Evolutionary conservation across 2,888 invertebrate genomes (phyloP), one percentile per base, ranked within the genome.

Genomic region (Eucriotettix oculatus): DNA sequence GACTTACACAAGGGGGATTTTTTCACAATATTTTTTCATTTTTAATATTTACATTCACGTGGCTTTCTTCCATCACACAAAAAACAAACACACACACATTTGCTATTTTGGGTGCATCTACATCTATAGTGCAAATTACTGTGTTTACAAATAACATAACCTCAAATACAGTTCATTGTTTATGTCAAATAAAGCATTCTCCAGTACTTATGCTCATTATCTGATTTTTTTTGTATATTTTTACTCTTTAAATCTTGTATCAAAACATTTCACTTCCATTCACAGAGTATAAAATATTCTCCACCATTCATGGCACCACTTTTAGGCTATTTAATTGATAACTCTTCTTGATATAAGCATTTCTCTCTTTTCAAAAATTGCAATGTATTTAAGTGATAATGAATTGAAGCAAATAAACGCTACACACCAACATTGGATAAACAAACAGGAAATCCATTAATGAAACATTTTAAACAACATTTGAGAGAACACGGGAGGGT

Each of bases 261-360:
- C 63, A 64, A 64, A 64, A 64, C 61, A 48, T 60, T 62, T 59
- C 63, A 62, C 59, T 64, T 61, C 62, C 64, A 63, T 61, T 64
- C 64, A 64, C 62, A 63, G 58, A 61, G 63, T 64, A 64, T 60
- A 64, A 64, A 64, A 64, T 64, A 63, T 64, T 58, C 63, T 60
- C 53, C 61, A 63, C 63, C 60, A 61, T 62, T 63, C 44, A 57
- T 59, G 53, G 57, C 59, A 58, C 44, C 59, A 59, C 54, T 54
- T 57, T 62, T 62, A 62, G 61, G 61, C 59, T 62, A 62, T 62
- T 53, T 56, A 58, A 57, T 60, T 59, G 55, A 59, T 54, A 59
- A 59, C 59, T 54, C 55, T 54, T 59, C 59, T 48, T 55, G 55
- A 55, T 55, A 55, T 55, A 55, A 55, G 58, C 58, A 58, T 29